Conservation (phyloP, 2,888 invertebrate species). For the Calameuta filiformis region DNA sequence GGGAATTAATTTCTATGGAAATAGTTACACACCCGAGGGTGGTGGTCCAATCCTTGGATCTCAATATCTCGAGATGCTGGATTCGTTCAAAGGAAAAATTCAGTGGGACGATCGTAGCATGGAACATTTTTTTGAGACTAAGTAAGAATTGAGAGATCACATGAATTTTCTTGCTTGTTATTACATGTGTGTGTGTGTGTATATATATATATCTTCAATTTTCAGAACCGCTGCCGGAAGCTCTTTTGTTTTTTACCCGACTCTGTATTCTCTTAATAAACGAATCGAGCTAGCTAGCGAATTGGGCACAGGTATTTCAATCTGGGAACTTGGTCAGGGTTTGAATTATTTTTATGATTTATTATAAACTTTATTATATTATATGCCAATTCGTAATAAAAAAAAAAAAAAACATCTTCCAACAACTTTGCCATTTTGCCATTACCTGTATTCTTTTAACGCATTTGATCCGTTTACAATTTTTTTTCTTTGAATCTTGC, state of each 20-base stretch:
- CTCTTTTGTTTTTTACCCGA: constrained; percentile 89
- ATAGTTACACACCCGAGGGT: constrained; percentile 84
- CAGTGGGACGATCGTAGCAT: constrained; percentile 81
- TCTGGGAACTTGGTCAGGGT: constrained; percentile 98
- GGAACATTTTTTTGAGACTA: constrained; percentile 88
- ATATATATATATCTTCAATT: constrained; percentile 28
- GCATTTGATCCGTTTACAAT: no score
- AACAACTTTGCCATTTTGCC: neutral
- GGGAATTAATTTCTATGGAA: constrained; percentile 94
- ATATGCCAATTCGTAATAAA: neutral
- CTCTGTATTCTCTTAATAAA: constrained; percentile 84
- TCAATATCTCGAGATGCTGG: constrained; percentile 81
- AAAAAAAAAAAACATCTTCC: neutral
- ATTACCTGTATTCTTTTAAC: no score
- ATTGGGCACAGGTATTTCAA: constrained; percentile 85
- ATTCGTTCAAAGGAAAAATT: constrained; percentile 80
- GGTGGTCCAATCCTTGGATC: constrained; percentile 85
- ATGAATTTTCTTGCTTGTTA: constrained; percentile 4
- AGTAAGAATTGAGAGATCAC: constrained; percentile 70
- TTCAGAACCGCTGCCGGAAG: constrained; percentile 75
- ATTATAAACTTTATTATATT: constrained; percentile 67
- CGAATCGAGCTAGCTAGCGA: constrained; percentile 83
- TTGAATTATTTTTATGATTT: constrained; percentile 94
- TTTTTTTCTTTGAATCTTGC: no score
- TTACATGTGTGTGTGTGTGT: neutral